A percentile compares a stretch with the other conserved stretches of the same genome.
phyloP scores from a whole-genome alignment of 2,113 vertebrate species.

The Phainopepla nitens region DNA sequence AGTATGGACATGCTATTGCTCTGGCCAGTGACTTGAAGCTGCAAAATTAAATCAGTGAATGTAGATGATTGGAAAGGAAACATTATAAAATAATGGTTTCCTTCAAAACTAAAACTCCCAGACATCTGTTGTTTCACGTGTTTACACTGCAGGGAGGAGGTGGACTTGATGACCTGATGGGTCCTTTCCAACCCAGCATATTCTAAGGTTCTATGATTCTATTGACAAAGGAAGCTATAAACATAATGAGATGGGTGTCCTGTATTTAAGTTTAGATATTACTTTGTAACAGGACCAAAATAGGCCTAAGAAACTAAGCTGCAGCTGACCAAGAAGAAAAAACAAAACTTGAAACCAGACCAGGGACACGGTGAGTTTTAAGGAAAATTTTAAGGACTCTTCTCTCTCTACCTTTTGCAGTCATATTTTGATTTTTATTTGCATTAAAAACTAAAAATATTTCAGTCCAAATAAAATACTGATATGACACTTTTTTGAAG shows the following conservation, averaged over 20 bases:
- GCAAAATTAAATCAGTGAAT: background rate
- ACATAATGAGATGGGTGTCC: background rate
- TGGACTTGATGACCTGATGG: background rate
- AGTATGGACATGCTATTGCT: background rate
- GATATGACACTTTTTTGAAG: background rate
- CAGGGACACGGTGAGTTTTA: background rate
- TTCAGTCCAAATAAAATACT: background rate
- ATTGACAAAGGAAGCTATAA: background rate
- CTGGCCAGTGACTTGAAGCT: background rate
- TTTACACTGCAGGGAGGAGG: background rate
- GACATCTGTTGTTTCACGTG: background rate
- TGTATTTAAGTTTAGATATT: background rate
- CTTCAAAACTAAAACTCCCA: background rate
- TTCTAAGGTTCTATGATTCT: background rate
- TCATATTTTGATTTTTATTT: background rate
- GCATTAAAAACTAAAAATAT: background rate
- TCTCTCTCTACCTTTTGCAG: background rate
- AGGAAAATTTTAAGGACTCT: background rate
- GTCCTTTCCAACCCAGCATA: background rate
- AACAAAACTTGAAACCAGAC: background rate
- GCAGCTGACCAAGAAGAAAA: background rate
- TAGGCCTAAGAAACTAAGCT: background rate
- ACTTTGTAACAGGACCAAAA: background rate
- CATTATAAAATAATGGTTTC: background rate
- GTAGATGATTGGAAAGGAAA: background rate